Evolutionary conservation across 2,113 vertebrate species (phyloP).

Genomic region (Oreochromis niloticus): DNA sequence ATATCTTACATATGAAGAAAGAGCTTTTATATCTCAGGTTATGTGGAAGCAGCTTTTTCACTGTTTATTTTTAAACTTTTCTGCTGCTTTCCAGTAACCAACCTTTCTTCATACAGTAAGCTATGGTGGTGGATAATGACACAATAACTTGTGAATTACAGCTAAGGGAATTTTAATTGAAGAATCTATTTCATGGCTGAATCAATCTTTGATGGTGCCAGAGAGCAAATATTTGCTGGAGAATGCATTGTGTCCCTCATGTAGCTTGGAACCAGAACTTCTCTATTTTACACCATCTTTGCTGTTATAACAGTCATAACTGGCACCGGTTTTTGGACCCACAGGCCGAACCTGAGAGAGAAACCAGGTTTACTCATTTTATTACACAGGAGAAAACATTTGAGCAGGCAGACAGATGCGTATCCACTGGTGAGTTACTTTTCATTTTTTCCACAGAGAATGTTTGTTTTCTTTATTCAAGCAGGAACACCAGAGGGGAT

Average conservation of each 20-base stretch:
- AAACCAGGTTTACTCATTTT: not conserved
- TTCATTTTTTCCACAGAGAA: no score
- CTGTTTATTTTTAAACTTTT: not conserved
- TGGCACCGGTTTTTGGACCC: not conserved
- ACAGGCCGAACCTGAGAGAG: not conserved
- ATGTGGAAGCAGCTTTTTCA: not conserved
- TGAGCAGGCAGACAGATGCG: no score
- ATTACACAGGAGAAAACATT: no score
- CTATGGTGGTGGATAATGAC: not conserved
- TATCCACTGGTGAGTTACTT: no score
- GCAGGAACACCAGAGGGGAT: no score
- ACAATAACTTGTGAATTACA: not conserved
- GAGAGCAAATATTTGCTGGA: not conserved
- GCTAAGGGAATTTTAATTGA: not conserved
- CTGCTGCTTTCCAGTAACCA: not conserved
- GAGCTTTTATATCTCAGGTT: not conserved
- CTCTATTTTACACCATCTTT: not conserved
- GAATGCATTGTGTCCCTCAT: not conserved
- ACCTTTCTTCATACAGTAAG: not conserved
- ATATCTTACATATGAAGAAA: not conserved
- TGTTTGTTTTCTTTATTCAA: no score
- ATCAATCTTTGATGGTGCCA: not conserved
- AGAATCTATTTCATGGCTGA: not conserved
- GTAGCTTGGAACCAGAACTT: not conserved
- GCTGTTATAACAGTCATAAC: not conserved